These are phyloP conservation scores for Andrena bicolor DNA, from an alignment of 2,888 invertebrate genomes.

Conservation along the genomic window DNA sequence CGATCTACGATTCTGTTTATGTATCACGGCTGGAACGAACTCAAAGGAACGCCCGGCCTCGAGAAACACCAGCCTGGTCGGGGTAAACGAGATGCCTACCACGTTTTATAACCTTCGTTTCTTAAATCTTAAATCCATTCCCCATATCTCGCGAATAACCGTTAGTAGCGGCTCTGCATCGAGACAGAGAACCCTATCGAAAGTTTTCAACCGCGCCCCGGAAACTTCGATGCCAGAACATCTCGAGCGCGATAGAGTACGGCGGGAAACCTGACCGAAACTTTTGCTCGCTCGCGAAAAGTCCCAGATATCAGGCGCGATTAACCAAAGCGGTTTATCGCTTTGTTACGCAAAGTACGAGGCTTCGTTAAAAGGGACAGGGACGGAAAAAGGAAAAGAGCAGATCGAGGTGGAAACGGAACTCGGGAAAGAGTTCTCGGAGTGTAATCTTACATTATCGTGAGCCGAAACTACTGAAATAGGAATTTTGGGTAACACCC, in stretches of 20 bases:
- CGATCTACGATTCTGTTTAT: too few species aligned
- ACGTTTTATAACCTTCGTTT: too few species aligned
- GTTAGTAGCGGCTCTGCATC: background rate
- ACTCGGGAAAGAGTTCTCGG: slow-evolving; percentile 24
- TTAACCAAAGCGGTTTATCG: slow-evolving; percentile 69
- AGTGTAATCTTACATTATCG: slow-evolving; percentile 31
- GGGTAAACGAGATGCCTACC: too few species aligned
- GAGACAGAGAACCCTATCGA: slow-evolving; percentile 6
- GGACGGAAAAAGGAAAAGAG: background rate
- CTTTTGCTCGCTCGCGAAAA: slow-evolving; percentile 42
- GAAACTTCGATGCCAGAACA: slow-evolving; percentile 18
- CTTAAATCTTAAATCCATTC: background rate
- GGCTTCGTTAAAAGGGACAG: background rate
- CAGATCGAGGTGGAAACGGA: slow-evolving; percentile 10
- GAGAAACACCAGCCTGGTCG: background rate
- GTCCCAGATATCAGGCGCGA: slow-evolving; percentile 60
- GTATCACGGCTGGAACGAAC: too few species aligned
- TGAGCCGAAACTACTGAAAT: slow-evolving; percentile 38
- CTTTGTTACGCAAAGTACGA: slow-evolving; percentile 27
- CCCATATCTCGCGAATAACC: background rate
- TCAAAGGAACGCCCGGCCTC: background rate
- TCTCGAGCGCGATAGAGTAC: background rate
- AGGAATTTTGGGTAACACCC: slow-evolving; percentile 47
- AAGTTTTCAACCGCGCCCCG: slow-evolving; percentile 27
- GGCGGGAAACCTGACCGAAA: slow-evolving; percentile 45